Evolutionary conservation across 2,888 invertebrate species (phyloP), one percentile per base, ranked within the genome.

Genomic region (Digitonthophagus gazella): DNA sequence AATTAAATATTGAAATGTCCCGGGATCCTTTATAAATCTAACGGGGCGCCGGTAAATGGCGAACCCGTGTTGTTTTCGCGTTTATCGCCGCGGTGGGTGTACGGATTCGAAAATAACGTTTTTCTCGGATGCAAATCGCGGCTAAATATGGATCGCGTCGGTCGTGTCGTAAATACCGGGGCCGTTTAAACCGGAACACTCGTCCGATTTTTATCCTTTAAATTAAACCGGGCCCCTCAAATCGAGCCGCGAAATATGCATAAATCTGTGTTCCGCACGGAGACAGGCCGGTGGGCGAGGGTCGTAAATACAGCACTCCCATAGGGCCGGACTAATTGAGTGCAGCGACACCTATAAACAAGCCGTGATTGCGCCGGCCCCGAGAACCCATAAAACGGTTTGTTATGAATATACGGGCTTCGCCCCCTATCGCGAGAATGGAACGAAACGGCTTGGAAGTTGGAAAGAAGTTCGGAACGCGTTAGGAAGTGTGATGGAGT

Each of bases 271-370:
- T 44, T 44, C 28, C 28, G 11, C 28, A 44, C 28, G 28, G 28
- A 44, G 28, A 44, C 28, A 44, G 28, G 28, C 11, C 28, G 28
- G 28, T 44, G 28, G 28, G 28, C 28, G 28, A 44, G 28, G 61
- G 61, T 61, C 18, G 18, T 61, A 61, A 61, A 18, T 20, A 20
- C 20, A 61, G 61, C 61, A 61, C 61, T 61, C 61, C 61, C 20
- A 61, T 61, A 61, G 61, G 61, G 61, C 19, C 61, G 19, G 61
- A 61, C 61, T 61, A 61, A 61, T 61, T 61, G 61, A 61, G 61
- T 61, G 61, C 61, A 61, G 61, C 61, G 61, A 61, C 61, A 61
- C 20, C 61, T 61, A 61, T 61, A 61, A 61, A 61, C 61, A 61
- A 61, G 61, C 61, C 61, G 20, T 61, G 61, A 61, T 61, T 61